Conservation (phyloP, 2,797 vertebrate genomes). For the Falco concolor region DNA sequence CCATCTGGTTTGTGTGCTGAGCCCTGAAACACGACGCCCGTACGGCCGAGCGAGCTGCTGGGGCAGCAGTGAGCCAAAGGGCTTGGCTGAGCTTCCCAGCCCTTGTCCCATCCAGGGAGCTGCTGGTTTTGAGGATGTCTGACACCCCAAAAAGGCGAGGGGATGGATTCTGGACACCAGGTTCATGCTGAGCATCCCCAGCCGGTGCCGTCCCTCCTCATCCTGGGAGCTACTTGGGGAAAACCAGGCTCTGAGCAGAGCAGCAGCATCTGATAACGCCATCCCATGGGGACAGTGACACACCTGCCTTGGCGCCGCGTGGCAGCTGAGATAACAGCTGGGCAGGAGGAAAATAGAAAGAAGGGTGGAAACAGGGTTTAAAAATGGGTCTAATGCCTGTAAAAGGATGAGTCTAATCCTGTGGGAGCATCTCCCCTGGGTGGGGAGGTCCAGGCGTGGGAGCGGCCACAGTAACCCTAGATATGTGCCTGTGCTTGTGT, state of each 20-base stretch:
- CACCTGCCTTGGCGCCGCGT: background rate
- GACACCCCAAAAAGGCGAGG: background rate
- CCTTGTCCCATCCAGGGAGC: background rate
- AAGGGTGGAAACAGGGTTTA: background rate
- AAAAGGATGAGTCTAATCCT: background rate
- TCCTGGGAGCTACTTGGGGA: background rate
- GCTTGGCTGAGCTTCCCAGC: slow-evolving; percentile 1
- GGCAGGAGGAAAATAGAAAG: slow-evolving; percentile 18
- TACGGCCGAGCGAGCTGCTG: background rate
- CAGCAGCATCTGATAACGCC: background rate
- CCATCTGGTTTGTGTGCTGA: slow-evolving; percentile 8
- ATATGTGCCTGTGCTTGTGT: background rate
- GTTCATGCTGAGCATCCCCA: background rate
- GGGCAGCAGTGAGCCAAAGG: background rate
- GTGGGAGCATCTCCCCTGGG: background rate
- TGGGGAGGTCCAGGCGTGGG: background rate
- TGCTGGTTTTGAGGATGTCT: background rate
- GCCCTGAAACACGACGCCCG: slow-evolving; percentile 4
- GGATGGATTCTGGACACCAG: background rate
- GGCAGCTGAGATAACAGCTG: slow-evolving; percentile 27
- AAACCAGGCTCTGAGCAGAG: background rate
- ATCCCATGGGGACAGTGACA: background rate
- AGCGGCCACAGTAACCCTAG: background rate
- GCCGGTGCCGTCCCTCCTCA: rapidly evolving
- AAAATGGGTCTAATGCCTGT: background rate